A percentile compares a stretch with the other conserved stretches of the same genome.
phyloP scores from a whole-genome alignment of 2,888 invertebrate genomes.

The Caenorhabditis virilis region DNA sequence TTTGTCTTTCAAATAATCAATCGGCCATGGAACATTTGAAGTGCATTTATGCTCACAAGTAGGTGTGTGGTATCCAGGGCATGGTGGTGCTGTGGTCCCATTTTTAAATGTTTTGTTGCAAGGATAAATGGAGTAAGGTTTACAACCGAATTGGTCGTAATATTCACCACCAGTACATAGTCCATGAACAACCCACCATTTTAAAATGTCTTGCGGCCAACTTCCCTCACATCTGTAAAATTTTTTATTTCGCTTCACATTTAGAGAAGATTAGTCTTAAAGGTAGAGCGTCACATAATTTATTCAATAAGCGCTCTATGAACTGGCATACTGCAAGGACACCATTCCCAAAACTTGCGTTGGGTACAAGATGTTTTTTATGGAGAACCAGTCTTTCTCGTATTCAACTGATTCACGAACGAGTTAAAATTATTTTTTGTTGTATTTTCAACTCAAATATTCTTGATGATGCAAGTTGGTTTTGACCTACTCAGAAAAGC shows the following conservation, averaged over 20 bases:
- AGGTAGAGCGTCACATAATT: too few species aligned
- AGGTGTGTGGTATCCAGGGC: constrained; percentile 36
- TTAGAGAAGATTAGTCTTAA: too few species aligned
- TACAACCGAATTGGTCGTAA: constrained; percentile 30
- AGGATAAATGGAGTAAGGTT: constrained; percentile 34
- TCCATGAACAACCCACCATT: constrained; percentile 34
- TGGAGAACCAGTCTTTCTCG: too few species aligned
- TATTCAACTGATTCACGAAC: too few species aligned
- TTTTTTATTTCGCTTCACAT: neutral
- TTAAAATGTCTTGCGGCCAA: constrained; percentile 35
- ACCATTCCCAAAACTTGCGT: too few species aligned
- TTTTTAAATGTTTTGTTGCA: constrained; percentile 28
- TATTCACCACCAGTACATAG: constrained; percentile 33
- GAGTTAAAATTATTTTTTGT: too few species aligned
- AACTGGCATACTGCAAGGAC: too few species aligned
- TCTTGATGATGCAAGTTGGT: too few species aligned
- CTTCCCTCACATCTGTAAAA: constrained; percentile 29
- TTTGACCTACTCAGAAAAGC: too few species aligned
- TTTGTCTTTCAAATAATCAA: constrained; percentile 29
- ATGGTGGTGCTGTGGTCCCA: constrained; percentile 26
- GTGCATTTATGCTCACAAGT: constrained; percentile 25
- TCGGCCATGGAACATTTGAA: constrained; percentile 26
- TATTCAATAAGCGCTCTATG: too few species aligned
- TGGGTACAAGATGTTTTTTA: too few species aligned
- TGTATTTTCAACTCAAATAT: neutral